Conservation (phyloP, 2,888 invertebrate species). For the Drosophila algonquin region DNA sequence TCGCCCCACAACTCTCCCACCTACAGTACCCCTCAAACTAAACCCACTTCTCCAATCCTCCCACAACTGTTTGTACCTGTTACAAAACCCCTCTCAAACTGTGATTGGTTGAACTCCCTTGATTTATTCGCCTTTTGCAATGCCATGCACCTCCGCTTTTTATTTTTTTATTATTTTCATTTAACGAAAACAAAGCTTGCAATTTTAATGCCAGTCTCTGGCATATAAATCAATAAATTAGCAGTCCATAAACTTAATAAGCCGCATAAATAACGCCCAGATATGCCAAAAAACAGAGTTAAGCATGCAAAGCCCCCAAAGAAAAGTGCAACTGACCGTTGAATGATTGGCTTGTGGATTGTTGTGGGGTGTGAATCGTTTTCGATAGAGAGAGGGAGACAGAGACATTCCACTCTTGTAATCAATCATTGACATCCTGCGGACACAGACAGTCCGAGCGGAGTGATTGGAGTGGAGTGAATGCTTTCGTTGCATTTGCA, state of each 20-base stretch:
- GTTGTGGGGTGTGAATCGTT: background rate
- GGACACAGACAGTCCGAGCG: too few relatives aligned
- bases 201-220: background rate
- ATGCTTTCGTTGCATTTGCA: slow-evolving; percentile 6
- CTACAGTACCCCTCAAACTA: too few relatives aligned
- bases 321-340: slow-evolving; percentile 13
- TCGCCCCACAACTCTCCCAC: background rate
- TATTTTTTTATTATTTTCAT: slow-evolving; percentile 7
- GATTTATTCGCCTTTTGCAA: slow-evolving; percentile 25
- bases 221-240: slow-evolving; percentile 59
- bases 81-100: background rate
- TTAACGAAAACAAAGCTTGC: slow-evolving; percentile 24
- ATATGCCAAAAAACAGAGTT: slow-evolving; percentile 17
- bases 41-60: background rate
- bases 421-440: slow-evolving; percentile 53
- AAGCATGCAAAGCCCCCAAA: slow-evolving; percentile 33
- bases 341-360: background rate
- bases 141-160: slow-evolving; percentile 16
- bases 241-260: slow-evolving; percentile 69
- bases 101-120: slow-evolving; percentile 19
- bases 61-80: background rate
- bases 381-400: background rate
- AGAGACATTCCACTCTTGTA: slow-evolving; percentile 40
- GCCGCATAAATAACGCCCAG: slow-evolving; percentile 32
- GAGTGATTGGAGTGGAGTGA: slow-evolving; percentile 17